These are phyloP conservation scores for Colletes collaris DNA, from an alignment of 2,888 invertebrate genomes.

Conservation along the genomic window DNA sequence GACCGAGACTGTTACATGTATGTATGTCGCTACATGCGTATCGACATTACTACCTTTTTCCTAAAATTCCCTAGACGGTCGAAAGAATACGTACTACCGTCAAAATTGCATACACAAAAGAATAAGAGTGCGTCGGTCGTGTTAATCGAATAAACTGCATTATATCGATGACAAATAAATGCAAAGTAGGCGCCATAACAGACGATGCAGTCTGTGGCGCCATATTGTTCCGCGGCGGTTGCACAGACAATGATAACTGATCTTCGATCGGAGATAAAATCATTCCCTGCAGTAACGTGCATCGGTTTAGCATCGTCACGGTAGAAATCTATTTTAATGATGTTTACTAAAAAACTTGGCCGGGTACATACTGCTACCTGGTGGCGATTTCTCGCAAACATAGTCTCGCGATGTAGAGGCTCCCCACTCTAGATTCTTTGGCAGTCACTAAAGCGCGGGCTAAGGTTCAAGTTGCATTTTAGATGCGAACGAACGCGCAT, in stretches of 20 bases:
- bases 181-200: too few relatives aligned
- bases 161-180: too few relatives aligned
- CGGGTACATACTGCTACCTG: conserved; percentile 36
- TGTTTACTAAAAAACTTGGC: not conserved
- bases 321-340: not conserved
- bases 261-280: not conserved
- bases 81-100: too few relatives aligned
- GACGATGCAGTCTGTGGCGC: not conserved
- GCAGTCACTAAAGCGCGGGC: conserved; percentile 78
- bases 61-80: too few relatives aligned
- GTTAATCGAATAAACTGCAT: not conserved
- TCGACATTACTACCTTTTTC: too few relatives aligned
- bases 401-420: conserved; percentile 9
- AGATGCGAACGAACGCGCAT: conserved; percentile 82
- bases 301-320: not conserved
- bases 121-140: not conserved
- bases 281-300: not conserved
- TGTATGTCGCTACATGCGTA: too few relatives aligned
- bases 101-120: not conserved
- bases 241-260: not conserved
- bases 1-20: too few relatives aligned
- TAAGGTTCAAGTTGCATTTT: conserved; percentile 82
- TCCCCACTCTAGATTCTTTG: conserved; percentile 53
- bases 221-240: not conserved
- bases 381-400: not conserved